Evolutionary conservation across 2,797 vertebrate species (phyloP), one percentile per base, ranked within the genome.

Genomic region (Sebastolobus alascanus): DNA sequence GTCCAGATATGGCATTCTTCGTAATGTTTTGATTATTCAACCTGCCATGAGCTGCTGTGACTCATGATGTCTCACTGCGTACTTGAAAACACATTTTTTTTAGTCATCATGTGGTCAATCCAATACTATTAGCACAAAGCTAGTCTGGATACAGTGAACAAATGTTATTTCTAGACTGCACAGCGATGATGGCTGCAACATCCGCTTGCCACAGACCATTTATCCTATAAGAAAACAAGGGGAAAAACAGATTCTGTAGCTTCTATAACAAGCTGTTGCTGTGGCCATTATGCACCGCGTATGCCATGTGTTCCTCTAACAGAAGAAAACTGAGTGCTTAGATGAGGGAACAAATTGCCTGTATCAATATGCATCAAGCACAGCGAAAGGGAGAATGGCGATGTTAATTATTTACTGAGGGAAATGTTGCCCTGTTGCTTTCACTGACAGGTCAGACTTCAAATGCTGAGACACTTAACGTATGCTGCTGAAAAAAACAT

Each of bases 321-420:
- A 89, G 79, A 86, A 77, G 72, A 80, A 89, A 90, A 79, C 84
- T 76, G 80, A 91, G 84, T 88, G 86, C 83, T 85, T 67, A 82
- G 81, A 93, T 80, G 84, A 90, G 76, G 69, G 77, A 90, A 92
- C 89, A 92, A 92, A 93, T 90, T 90, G 88, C 82, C 75, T 87
- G 73, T 87, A 90, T 92, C 90, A 91, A 92, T 90, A 92, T 93
- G 90, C 86, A 90, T 74, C 40, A 54, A 80, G 84, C 79, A 86
- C 55, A 86, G 87, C 38, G 6, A 89, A 80, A 70, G 75, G 22
- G 66, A 89, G 83, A 92, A 87, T 82, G 77, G 84, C 12, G 20
- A 69, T 84, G 84, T 92, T 90, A 92, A 94, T 94, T 91, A 94
- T 94, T 94, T 89, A 91, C 80, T 13, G 38, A 84, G 88, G 87